Percentiles rank a stretch among this genome's conserved stretches.
Evolutionary conservation across 1,140 invertebrate species (phyloP).

Genomic region (Callitettix versicolor): DNA sequence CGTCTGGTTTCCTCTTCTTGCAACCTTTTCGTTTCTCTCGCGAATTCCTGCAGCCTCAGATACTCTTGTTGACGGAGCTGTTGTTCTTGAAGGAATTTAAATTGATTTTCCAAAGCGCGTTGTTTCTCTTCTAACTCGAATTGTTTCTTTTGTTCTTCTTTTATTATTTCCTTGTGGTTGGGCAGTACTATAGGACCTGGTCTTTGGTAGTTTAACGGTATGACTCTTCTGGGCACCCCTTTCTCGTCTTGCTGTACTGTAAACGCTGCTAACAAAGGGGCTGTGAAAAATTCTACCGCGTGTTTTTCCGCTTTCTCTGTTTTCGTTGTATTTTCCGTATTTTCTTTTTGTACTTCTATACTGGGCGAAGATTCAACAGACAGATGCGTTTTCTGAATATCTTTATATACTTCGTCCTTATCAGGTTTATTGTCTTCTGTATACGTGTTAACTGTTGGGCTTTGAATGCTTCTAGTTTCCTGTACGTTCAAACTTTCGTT

Average conservation of each 20-base stretch:
- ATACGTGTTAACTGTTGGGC: neutral
- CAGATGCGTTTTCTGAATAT: neutral
- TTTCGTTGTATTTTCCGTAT: conserved; percentile 28
- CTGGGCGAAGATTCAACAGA: conserved; percentile 28
- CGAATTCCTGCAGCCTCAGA: conserved; percentile 14
- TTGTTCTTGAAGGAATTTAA: conserved; percentile 52
- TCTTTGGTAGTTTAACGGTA: conserved; percentile 45
- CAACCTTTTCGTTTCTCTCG: conserved; percentile 32
- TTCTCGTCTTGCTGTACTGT: conserved; percentile 69
- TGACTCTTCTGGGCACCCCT: conserved; percentile 61
- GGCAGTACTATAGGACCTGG: conserved; percentile 20
- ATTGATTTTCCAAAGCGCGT: conserved; percentile 53
- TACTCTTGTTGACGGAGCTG: conserved; percentile 34
- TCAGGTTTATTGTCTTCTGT: neutral
- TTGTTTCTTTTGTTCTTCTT: conserved; percentile 36
- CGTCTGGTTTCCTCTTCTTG: conserved; percentile 25
- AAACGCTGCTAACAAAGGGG: conserved; percentile 67
- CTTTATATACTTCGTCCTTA: neutral
- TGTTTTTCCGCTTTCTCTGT: conserved; percentile 15
- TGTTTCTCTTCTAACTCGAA: conserved; percentile 56
- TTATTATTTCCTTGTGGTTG: conserved; percentile 24
- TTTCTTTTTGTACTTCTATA: conserved; percentile 48
- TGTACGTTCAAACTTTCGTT: conserved; percentile 10
- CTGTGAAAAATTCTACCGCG: conserved; percentile 67
- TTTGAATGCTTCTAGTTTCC: conserved; percentile 12